phyloP scores from a whole-genome alignment of 2,113 vertebrate species.

The Rostratula benghalensis region DNA sequence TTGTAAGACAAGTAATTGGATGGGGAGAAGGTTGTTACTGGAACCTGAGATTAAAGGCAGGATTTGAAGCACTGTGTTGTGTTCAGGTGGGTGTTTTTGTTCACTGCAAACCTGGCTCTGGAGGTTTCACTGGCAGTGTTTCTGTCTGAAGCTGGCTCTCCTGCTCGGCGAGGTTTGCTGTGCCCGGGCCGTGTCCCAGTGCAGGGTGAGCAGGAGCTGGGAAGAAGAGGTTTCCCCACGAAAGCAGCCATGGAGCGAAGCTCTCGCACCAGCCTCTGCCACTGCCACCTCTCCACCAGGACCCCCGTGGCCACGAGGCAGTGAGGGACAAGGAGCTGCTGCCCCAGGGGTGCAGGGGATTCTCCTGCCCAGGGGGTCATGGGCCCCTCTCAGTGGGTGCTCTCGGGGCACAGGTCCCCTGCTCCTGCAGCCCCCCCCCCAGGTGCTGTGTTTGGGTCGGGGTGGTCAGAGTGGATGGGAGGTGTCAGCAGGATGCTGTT shows the following conservation, averaged over 20 bases:
- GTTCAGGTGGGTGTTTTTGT: background rate
- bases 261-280: background rate
- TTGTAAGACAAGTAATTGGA: constrained; percentile 52
- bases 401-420: background rate
- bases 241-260: background rate
- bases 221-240: background rate
- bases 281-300: accelerated
- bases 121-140: background rate
- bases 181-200: background rate
- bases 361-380: accelerated
- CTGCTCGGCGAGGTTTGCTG: background rate
- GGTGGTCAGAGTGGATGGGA: background rate
- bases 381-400: background rate
- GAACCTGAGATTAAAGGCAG: constrained; percentile 59
- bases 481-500: background rate
- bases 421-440: background rate
- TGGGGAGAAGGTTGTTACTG: constrained; percentile 38
- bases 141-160: background rate
- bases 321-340: background rate
- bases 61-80: background rate
- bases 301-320: background rate
- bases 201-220: background rate
- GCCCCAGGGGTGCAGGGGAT: background rate
- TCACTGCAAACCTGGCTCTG: background rate
- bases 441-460: background rate